phyloP scores from a whole-genome alignment of 2,797 vertebrate species.

The Phoeniculus purpureus region DNA sequence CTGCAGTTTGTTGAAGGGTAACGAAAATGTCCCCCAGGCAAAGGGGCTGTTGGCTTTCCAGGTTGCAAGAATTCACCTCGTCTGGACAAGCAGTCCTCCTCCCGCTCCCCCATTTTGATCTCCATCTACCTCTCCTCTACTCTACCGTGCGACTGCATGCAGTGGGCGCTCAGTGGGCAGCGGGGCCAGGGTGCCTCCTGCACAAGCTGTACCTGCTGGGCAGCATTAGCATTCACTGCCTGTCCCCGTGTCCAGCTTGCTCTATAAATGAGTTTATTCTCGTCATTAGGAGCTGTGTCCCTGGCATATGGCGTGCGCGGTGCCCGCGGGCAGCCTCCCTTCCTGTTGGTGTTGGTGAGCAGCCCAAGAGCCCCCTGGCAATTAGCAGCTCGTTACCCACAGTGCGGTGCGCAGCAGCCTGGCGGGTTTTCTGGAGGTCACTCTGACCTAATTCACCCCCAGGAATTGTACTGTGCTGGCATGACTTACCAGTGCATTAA shows the following conservation, averaged over 20 bases:
- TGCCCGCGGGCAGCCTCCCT: conserved; percentile 59
- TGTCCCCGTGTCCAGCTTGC: background rate
- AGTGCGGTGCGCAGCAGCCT: conserved; percentile 36
- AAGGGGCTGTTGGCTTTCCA: conserved; percentile 39
- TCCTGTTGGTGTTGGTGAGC: conserved; percentile 60
- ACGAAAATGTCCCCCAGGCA: conserved; percentile 40
- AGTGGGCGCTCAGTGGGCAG: fast-evolving
- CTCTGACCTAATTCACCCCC: conserved; percentile 72
- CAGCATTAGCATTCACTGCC: conserved; percentile 29
- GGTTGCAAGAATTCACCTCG: conserved; percentile 40
- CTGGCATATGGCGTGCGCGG: conserved; percentile 31
- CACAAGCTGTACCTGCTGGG: background rate
- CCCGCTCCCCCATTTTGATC: background rate
- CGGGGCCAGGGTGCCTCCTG: background rate
- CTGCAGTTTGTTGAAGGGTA: conserved; percentile 63
- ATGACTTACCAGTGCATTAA: conserved; percentile 63
- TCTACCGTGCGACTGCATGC: background rate
- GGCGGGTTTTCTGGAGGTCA: conserved; percentile 64
- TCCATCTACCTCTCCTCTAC: background rate
- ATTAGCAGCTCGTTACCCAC: conserved; percentile 68
- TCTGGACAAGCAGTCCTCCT: conserved; percentile 35
- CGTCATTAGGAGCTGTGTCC: conserved; percentile 31
- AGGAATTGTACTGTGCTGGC: conserved; percentile 66
- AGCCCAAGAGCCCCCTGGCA: conserved; percentile 62
- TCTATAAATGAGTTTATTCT: conserved; percentile 40